Conservation (phyloP, 1,140 invertebrate genomes). For the Drosophila ogumai region DNA sequence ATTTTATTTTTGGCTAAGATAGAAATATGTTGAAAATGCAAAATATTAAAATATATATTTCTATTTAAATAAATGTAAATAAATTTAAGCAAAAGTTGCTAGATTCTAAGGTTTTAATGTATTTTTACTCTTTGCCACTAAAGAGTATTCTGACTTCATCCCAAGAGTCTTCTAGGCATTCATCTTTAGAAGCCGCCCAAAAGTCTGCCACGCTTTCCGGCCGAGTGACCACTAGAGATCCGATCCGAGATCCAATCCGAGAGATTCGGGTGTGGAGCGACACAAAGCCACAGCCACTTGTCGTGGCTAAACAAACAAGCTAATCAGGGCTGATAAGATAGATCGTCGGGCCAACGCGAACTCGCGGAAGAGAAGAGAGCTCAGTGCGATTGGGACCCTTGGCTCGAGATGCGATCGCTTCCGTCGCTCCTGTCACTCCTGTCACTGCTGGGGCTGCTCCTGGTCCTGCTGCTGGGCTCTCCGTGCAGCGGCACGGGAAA, state of each 20-base stretch:
- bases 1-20: neutral
- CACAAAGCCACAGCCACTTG: slow-evolving; percentile 11
- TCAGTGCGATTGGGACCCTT: slow-evolving; percentile 28
- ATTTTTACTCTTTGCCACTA: neutral
- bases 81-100: neutral
- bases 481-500: slow-evolving; percentile 24
- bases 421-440: neutral
- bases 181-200: neutral
- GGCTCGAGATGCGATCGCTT: slow-evolving; percentile 38
- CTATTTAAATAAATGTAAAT: neutral
- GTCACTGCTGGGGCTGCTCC: neutral
- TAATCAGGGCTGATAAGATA: slow-evolving; percentile 41
- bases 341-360: slow-evolving; percentile 11
- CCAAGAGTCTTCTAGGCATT: neutral
- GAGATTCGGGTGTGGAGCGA: slow-evolving; percentile 4
- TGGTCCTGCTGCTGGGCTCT: slow-evolving; percentile 4
- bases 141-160: neutral
- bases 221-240: neutral
- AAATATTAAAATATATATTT: too few relatives aligned
- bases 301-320: slow-evolving; percentile 20
- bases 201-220: slow-evolving; percentile 1
- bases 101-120: neutral
- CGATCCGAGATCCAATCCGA: neutral
- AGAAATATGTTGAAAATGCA: too few relatives aligned
- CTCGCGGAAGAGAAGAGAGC: neutral